Evolutionary conservation across 2,113 vertebrate species (phyloP).

Genomic region (Pseudolaguvia tuberculata): DNA sequence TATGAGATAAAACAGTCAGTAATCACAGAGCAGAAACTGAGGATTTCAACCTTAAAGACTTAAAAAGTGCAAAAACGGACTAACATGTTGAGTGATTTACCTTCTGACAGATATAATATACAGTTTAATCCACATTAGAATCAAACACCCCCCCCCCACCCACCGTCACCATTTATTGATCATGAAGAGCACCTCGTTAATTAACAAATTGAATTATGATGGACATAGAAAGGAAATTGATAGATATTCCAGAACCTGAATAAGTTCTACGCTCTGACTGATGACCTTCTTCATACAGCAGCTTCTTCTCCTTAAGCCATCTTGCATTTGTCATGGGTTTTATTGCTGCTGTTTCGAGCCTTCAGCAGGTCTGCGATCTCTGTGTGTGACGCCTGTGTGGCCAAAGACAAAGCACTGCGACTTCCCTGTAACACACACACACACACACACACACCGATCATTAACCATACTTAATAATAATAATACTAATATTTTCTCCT

Average conservation of each 20-base stretch:
- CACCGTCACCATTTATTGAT: too few relatives aligned
- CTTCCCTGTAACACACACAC: constrained; percentile 72
- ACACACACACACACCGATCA: too few relatives aligned
- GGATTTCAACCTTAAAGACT: too few relatives aligned
- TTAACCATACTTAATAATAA: too few relatives aligned
- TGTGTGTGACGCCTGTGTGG: constrained; percentile 66
- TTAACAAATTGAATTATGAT: not conserved
- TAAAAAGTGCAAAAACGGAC: not conserved
- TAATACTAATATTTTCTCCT: not conserved
- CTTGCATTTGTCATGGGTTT: constrained; percentile 45
- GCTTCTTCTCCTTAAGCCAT: constrained; percentile 30
- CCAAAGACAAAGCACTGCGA: constrained; percentile 80
- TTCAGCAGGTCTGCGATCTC: constrained; percentile 80
- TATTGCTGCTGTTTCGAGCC: constrained; percentile 66
- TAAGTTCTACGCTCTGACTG: too few relatives aligned
- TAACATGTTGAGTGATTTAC: not conserved
- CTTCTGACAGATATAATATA: not conserved
- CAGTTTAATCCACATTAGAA: too few relatives aligned
- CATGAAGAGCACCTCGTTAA: not conserved
- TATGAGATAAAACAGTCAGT: not conserved
- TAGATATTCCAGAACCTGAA: not conserved
- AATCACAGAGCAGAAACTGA: not conserved
- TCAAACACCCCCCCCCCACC: not conserved
- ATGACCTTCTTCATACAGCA: not conserved
- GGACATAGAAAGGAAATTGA: not conserved